Conservation (phyloP, 2,797 vertebrate genomes). For the Hephaestus fuliginosus region DNA sequence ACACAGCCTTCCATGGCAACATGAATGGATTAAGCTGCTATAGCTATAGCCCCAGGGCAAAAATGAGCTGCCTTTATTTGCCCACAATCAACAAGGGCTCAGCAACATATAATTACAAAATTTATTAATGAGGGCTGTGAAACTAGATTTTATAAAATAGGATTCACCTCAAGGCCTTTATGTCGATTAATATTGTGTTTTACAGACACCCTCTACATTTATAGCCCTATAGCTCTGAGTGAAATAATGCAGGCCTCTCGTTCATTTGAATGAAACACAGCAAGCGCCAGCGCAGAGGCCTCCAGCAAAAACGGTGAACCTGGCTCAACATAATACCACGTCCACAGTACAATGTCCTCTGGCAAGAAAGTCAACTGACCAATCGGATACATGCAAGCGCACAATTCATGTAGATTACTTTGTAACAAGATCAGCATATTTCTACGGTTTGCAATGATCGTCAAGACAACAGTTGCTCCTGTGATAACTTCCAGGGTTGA, state of each 20-base stretch:
- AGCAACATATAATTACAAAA: neutral
- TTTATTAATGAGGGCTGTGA: no score
- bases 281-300: no score
- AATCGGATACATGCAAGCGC: neutral
- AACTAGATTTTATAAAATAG: neutral
- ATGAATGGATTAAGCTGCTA: neutral
- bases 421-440: neutral
- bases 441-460: neutral
- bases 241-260: no score
- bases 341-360: neutral
- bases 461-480: neutral
- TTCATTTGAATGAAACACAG: no score
- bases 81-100: neutral
- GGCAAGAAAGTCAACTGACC: neutral
- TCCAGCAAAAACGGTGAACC: neutral
- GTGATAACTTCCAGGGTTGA: neutral
- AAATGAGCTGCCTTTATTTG: neutral
- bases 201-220: no score
- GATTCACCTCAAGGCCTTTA: neutral
- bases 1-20: neutral
- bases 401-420: neutral
- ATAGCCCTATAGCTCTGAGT: no score
- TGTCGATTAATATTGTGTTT: neutral
- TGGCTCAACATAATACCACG: neutral
- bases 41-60: neutral